phyloP scores from a whole-genome alignment of 2,797 vertebrate species.

The Anabacerthia variegaticeps region DNA sequence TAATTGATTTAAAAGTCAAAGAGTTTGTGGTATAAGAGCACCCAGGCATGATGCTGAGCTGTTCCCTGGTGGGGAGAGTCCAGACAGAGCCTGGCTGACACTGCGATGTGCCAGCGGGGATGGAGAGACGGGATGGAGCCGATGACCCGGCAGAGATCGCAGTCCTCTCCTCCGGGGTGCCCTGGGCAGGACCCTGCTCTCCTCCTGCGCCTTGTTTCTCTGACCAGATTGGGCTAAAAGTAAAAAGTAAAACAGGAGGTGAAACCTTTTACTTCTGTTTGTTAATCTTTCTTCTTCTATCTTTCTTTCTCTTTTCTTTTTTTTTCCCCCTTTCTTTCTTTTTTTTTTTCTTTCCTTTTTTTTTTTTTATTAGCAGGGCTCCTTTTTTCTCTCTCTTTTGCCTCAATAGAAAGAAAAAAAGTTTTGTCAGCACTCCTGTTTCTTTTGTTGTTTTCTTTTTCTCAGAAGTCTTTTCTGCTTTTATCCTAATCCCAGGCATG shows the following conservation, averaged over 20 bases:
- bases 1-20: background rate
- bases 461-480: slow-evolving; percentile 93
- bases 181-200: background rate
- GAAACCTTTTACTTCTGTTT: slow-evolving; percentile 87
- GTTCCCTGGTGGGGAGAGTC: background rate
- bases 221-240: slow-evolving; percentile 61
- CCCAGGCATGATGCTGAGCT: background rate
- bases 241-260: slow-evolving; percentile 75
- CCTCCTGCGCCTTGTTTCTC: slow-evolving; percentile 36
- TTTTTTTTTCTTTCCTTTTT: background rate
- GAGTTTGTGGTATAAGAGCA: background rate
- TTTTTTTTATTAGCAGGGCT: slow-evolving; percentile 81
- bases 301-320: slow-evolving; percentile 74
- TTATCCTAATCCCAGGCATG: slow-evolving; percentile 98
- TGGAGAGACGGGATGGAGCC: background rate
- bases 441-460: slow-evolving; percentile 96
- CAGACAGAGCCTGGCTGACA: background rate
- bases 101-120: background rate
- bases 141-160: rapidly evolving
- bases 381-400: slow-evolving; percentile 83
- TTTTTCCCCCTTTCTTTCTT: slow-evolving; percentile 61
- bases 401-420: slow-evolving; percentile 91
- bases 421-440: slow-evolving; percentile 96
- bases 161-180: background rate
- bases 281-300: slow-evolving; percentile 84